Base-by-base conservation (phyloP, 2,888 invertebrate species). In the Pimpla rufipes region DNA sequence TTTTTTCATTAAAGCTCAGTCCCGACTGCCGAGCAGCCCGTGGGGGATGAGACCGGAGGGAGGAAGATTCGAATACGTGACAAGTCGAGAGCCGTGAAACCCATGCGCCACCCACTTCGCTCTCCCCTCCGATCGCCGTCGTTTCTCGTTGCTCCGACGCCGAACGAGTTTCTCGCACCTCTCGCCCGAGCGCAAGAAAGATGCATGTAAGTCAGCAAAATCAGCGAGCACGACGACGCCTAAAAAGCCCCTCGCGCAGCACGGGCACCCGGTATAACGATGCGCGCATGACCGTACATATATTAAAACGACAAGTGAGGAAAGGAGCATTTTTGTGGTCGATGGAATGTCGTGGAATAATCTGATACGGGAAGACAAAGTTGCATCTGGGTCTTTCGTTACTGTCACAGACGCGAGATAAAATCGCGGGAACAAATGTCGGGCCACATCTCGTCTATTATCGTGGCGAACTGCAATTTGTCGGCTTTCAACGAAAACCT, bases 241-340 rank as follows among this genome's bases (percentile, higher is more conserved):
- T 80, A 62, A 79, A 75, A 78, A 84, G 82, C 71, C 82, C 76
- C 67, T 77, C 67, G 47, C 73, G 67, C 73, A 73, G 70, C 79
- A 77, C 67, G 76, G 42, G 79, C 40, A 68, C 79, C 67, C 75
- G 79, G 59, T 80, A 79, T 83, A 83, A 83, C 83, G 83, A 83
- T 83, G 79, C 76, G 86, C 71, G 85, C 87, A 85, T 87, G 85
- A 86, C 85, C 80, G 80, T 75, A 86, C 86, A 87, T 88, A 87
- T 83, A 87, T 86, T 86, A 87, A 52, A 76, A 74, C 47, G 64
- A 45, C 42, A 29, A 16, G 55, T 21, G 18, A 47, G 68, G 18
- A 37, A 68, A 75, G 21, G 57, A 59, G 13, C 7, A 62, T 29
- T 62, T 16, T 55, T 29, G 50, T 35, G 37, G 55, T 55, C 57